Evolutionary conservation across 2,888 invertebrate genomes (phyloP).

Genomic region (Nineta flava): DNA sequence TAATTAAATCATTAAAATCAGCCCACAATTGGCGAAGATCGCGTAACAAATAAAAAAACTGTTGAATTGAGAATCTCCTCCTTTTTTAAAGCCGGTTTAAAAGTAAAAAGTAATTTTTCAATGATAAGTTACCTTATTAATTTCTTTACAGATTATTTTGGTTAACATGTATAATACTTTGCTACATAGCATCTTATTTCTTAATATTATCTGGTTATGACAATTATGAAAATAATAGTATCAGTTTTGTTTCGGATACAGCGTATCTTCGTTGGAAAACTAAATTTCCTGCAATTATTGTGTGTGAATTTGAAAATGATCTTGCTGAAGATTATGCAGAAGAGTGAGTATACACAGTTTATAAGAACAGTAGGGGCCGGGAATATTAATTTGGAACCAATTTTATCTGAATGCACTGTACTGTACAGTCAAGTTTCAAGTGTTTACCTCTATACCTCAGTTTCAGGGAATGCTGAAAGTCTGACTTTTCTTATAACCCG

Average conservation of each 20-base stretch:
- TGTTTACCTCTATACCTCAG: too few species aligned
- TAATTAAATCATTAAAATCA: too few species aligned
- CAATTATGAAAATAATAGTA: constrained; percentile 47
- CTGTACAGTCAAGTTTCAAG: too few species aligned
- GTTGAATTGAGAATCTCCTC: too few species aligned
- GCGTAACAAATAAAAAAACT: too few species aligned
- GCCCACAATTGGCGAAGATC: too few species aligned
- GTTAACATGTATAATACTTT: constrained; percentile 44
- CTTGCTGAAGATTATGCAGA: constrained; percentile 45
- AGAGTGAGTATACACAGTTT: constrained; percentile 31
- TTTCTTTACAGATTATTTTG: constrained; percentile 42
- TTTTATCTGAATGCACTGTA: too few species aligned
- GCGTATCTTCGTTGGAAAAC: constrained; percentile 58
- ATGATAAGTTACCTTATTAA: too few species aligned
- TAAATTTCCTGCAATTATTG: constrained; percentile 51
- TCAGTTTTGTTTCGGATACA: constrained; percentile 63
- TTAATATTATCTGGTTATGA: constrained; percentile 45
- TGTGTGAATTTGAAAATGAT: constrained; percentile 51
- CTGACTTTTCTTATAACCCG: too few species aligned
- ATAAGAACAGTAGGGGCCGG: not conserved
- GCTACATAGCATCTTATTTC: constrained; percentile 46
- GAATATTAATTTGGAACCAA: not conserved
- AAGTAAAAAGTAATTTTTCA: not conserved
- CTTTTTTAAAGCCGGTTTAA: too few species aligned
- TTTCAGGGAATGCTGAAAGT: too few species aligned